Evolutionary conservation across 2,113 vertebrate genomes (phyloP).

Genomic region (Eclectus roratus): DNA sequence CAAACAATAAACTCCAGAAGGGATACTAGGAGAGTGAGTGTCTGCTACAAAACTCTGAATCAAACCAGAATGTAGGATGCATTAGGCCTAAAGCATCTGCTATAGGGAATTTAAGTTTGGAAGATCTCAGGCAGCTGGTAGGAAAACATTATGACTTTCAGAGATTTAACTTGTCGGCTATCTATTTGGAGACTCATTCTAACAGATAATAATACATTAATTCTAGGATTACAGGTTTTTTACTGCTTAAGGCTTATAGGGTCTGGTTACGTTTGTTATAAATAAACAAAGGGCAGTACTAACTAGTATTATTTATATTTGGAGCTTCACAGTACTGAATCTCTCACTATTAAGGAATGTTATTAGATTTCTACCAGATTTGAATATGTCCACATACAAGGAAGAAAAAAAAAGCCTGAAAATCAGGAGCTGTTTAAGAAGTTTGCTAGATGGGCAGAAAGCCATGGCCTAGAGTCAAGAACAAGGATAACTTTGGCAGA

Average conservation of each 20-base stretch:
- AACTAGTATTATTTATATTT: background rate
- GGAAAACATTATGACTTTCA: background rate
- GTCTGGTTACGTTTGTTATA: background rate
- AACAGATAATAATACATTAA: background rate
- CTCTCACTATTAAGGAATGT: background rate
- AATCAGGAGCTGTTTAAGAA: background rate
- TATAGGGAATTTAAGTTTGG: background rate
- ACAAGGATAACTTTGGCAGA: background rate
- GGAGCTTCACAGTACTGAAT: background rate
- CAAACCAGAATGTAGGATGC: background rate
- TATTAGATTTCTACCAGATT: background rate
- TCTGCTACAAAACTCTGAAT: background rate
- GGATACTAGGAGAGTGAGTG: background rate
- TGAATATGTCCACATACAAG: background rate
- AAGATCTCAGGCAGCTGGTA: background rate
- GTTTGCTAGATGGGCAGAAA: slow-evolving; percentile 22
- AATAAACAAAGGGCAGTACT: background rate
- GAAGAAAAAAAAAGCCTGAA: background rate
- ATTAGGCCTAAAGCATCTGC: background rate
- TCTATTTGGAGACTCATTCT: background rate
- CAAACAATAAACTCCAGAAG: background rate
- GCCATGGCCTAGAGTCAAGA: background rate
- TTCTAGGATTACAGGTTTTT: background rate
- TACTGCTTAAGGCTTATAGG: background rate
- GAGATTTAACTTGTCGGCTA: background rate